These are phyloP conservation scores for Melanocharis versteri DNA, from an alignment of 2,113 vertebrate species.

Conservation along the genomic window DNA sequence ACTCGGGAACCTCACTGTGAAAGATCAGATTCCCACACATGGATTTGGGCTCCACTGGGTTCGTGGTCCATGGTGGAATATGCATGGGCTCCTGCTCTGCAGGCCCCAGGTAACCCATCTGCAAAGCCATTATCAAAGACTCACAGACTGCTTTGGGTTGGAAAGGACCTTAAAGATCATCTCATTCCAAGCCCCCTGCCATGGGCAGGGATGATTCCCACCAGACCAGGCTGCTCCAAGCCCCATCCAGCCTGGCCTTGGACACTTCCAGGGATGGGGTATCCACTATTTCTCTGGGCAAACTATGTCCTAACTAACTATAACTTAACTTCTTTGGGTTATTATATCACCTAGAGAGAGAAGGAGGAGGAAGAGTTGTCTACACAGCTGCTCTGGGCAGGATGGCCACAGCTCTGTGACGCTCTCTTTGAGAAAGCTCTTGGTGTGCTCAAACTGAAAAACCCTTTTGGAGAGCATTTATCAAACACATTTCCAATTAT, in stretches of 20 bases:
- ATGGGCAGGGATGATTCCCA: not conserved
- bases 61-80: rapidly evolving
- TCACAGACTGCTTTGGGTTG: not conserved
- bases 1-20: not conserved
- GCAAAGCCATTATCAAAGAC: not conserved
- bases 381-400: not conserved
- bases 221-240: not conserved
- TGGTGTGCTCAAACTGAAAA: not conserved
- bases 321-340: not conserved
- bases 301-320: not conserved
- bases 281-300: not conserved
- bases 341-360: not conserved
- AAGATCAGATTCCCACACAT: not conserved
- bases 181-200: not conserved
- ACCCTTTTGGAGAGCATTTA: not conserved
- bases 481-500: not conserved
- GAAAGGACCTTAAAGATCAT: not conserved
- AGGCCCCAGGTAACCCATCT: not conserved
- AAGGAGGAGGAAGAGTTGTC: not conserved
- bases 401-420: not conserved
- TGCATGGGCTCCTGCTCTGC: rapidly evolving
- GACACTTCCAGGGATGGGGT: not conserved
- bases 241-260: not conserved
- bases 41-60: not conserved
- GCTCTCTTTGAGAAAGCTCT: not conserved